Percentiles rank a stretch among this genome's conserved stretches.
phyloP scores from a whole-genome alignment of 2,888 invertebrate species.

The Chrysomela aeneicollis region DNA sequence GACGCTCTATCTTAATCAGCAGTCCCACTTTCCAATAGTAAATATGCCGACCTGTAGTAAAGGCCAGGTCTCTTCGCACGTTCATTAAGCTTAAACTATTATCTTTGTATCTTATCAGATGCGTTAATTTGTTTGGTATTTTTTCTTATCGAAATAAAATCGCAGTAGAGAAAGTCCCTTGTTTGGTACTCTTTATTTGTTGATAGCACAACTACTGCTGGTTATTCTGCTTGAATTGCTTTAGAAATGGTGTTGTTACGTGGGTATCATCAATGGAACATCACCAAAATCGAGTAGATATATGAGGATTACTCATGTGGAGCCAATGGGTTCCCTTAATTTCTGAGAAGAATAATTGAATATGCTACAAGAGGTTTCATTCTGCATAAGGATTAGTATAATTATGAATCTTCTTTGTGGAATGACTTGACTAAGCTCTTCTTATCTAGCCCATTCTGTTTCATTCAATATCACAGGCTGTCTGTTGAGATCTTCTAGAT shows the following conservation, averaged over 20 bases:
- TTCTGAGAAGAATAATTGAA: too few relatives aligned
- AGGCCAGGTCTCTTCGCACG: conserved; percentile 15
- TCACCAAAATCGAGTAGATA: too few relatives aligned
- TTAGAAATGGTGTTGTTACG: not conserved
- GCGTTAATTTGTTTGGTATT: conserved; percentile 20
- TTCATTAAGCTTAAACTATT: conserved; percentile 7
- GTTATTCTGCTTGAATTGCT: not conserved
- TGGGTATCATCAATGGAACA: not conserved
- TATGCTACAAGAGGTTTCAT: too few relatives aligned
- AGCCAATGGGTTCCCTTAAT: too few relatives aligned
- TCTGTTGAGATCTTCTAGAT: too few relatives aligned
- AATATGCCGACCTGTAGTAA: conserved; percentile 4
- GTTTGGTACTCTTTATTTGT: not conserved
- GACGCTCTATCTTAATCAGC: not conserved
- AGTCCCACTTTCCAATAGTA: conserved; percentile 14
- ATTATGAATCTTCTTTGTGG: too few relatives aligned
- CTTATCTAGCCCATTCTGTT: too few relatives aligned
- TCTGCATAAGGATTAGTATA: too few relatives aligned
- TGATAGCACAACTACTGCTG: not conserved
- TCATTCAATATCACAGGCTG: too few relatives aligned
- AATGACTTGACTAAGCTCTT: too few relatives aligned
- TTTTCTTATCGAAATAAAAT: not conserved
- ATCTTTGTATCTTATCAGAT: conserved; percentile 16
- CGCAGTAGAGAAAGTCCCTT: not conserved
- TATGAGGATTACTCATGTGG: not conserved